Base-by-base conservation (phyloP, 2,113 vertebrate species). In the Amblyornis subalaris region DNA sequence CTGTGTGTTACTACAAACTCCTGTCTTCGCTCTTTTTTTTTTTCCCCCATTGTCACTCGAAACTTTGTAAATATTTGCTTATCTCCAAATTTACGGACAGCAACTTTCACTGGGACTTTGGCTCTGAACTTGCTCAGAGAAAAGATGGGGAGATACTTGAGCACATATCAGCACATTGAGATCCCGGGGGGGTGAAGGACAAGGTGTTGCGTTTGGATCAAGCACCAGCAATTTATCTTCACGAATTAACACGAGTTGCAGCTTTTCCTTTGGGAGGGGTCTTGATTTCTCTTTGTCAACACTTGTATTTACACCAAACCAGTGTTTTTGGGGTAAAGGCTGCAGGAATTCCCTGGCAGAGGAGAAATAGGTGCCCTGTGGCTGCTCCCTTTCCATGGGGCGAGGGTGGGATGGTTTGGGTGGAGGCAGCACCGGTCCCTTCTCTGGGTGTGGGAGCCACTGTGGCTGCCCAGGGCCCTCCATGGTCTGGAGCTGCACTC, bases 401-500 rank as follows among this genome's bases (percentile, higher is more conserved):
- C 0, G 1, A 26, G 35, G 17, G 4, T 44, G 57, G 42, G 5
- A 8, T 29, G 12, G 10, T 45, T 17, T 60, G 44, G 28, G 23
- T 19, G 0, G 9, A 7, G 51, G 66, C 18, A 50, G 10, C 9
- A 9, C 0, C 0, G 8, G 3, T 5, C 18, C 15, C 25, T 44
- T 8, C 31, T 51, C 40, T 13, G 38, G 19, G 7, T 1, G 1
- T 14, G 38, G 53, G 12, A 53, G 31, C 21, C 33, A 2, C 25
- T 3, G 12, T 15, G 62, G 35, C 38, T 40, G 36, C 21, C 23
- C 77, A 23, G 50, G 16, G 18, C 25, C 12, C 24, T 65, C 69
- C 15, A 1, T 0, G 4, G 2, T 5, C 8, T 65, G 74, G 33
- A 23, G 33, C 9, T 51, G 29, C 4, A 4, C 58, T 29, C 7